A percentile compares a stretch with the other conserved stretches of the same genome.
Evolutionary conservation across 2,113 vertebrate genomes (phyloP).

Genomic region (Gallinago jamesoni): DNA sequence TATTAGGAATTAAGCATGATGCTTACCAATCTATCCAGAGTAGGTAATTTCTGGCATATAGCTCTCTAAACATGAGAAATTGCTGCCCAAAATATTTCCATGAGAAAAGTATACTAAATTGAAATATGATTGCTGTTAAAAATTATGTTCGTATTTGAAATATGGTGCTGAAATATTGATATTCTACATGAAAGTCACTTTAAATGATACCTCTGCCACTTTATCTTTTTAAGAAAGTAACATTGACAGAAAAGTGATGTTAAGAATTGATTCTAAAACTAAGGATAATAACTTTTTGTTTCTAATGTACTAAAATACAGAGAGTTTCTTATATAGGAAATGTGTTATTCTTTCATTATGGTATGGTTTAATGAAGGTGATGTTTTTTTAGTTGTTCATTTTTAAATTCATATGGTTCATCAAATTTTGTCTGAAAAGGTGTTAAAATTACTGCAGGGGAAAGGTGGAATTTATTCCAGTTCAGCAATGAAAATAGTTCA

Average conservation of each 20-base stretch:
- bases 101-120: background rate
- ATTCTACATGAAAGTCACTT: background rate
- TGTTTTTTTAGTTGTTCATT: background rate
- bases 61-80: background rate
- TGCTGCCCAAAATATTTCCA: background rate
- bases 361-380: background rate
- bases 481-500: background rate
- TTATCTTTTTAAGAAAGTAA: background rate
- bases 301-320: background rate
- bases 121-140: background rate
- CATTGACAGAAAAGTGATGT: background rate
- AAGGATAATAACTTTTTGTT: background rate
- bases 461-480: background rate
- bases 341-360: accelerated
- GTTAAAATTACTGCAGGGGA: background rate
- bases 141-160: background rate
- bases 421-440: background rate
- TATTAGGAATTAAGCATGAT: background rate
- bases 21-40: background rate
- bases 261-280: background rate
- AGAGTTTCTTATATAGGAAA: background rate
- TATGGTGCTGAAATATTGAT: background rate
- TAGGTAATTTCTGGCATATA: background rate
- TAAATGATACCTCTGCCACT: background rate
- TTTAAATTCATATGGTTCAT: background rate